Evolutionary conservation across 2,888 invertebrate genomes (phyloP), one percentile per base, ranked within the genome.

Genomic region (Apoda limacodes): DNA sequence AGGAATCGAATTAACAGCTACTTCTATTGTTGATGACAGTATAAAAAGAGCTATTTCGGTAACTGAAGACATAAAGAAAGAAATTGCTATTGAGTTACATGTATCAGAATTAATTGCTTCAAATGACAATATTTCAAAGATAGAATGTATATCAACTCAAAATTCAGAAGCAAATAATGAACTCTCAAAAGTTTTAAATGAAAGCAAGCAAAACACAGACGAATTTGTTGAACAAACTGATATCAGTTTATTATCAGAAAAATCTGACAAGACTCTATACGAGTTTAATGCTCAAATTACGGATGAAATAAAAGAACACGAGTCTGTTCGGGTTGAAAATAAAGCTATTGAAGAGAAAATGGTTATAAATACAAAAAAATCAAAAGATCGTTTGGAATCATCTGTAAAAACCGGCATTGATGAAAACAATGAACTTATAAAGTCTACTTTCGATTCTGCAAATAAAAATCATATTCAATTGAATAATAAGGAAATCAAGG

Each of bases 31-130:
- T 1, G 61, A 67, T 26, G 64, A 71, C 20, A 81, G 64, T 27
- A 62, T 78, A 17, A 55, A 63, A 35, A 62, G 57, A 44, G 74
- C 75, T 25, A 40, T 74, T 1, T 56, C 59, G 2, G 60, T 71
- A 0, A 57, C 71, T 9, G 55, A 65, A 38, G 60, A 72, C 32
- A 62, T 72, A 11, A 59, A 68, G 31, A 57, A 63, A 35, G 71
- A 68, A 45, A 60, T 71, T 1, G 55, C 61, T 30, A 36, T 48
- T 29, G 71, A 62, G 40, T 17, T 59, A 3, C 17, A 7, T 6
- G 17, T 6, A 7, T 17, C 17, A 17, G n/a, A 45, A 23, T 40
- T 1, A 36, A 31, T 24, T 25, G 17, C 31, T 17, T 28, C 35
- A 25, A 34, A 40, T 30, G 36, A 48, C 33, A 32, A 29, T 4